Base-by-base conservation (phyloP, 2,113 vertebrate genomes). In the Camarhynchus parvulus region DNA sequence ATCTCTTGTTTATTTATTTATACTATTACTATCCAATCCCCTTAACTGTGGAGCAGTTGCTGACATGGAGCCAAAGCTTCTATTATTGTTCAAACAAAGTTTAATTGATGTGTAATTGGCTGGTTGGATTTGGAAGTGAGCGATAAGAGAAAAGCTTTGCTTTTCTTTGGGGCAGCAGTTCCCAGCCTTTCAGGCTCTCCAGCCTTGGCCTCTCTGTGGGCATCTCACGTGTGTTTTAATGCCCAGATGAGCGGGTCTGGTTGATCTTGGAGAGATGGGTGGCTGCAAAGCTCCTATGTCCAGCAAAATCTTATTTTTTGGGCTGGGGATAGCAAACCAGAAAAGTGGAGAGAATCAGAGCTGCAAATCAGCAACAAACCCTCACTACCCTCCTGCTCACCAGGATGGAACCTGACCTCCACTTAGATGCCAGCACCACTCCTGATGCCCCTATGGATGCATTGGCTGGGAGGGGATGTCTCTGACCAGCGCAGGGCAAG, bases 1-100 rank as follows among this genome's bases (percentile, higher is more conserved):
- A 90, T 96, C 94, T 92, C 96, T 96, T 97, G 97, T 97, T 96
- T 96, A 95, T 97, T 97, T 97, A 96, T 97, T 97, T 97, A 97
- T 96, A 59, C 95, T 92, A 95, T 83, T 91, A 75, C 92, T 89
- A 78, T 50, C 83, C 91, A 94, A 90, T 95, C 96, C 94, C 92
- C 91, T 90, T 66, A 61, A 93, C 89, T 52, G 7, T 41, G 79
- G 50, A 87, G 87, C 91, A 92, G 92, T 81, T 92, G 73, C 77
- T 96, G 96, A 95, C 89, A 79, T 1, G 13, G 78, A 96, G 97
- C 97, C 97, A 97, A 92, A 87, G 94, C 76, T 91, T 66, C 95
- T 95, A 88, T 89, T 89, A 92, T 23, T 23, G 92, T 95, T 97
- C 96, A 94, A 94, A 94, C 94, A 91, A 94, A 96, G 74, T 94